phyloP scores from a whole-genome alignment of 2,797 vertebrate genomes.

The Graptemys geographica region DNA sequence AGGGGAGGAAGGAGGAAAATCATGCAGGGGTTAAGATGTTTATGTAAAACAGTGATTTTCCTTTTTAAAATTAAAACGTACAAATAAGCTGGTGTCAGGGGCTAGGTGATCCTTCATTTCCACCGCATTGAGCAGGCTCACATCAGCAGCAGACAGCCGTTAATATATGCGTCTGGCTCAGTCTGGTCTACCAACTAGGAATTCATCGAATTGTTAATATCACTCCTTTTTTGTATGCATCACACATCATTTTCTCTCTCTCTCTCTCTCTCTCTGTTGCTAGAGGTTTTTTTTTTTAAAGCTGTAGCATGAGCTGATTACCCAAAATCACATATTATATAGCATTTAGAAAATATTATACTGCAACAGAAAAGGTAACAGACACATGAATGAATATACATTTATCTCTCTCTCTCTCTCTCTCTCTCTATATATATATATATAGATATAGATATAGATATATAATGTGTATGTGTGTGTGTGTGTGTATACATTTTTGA shows the following conservation, averaged over 20 bases:
- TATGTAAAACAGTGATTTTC: slow-evolving; percentile 80
- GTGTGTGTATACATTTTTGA: background rate
- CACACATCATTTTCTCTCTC: slow-evolving; percentile 78
- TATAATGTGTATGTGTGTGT: background rate
- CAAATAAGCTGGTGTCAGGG: slow-evolving; percentile 83
- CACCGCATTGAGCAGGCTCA: slow-evolving; percentile 89
- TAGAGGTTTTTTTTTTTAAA: slow-evolving; percentile 79
- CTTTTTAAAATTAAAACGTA: slow-evolving; percentile 82
- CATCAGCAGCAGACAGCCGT: slow-evolving; percentile 91
- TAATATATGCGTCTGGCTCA: slow-evolving; percentile 98
- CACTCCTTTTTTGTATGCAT: slow-evolving; percentile 86
- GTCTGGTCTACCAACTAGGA: slow-evolving; percentile 90
- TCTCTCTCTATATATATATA: background rate
- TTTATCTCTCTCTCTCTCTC: too few relatives aligned
- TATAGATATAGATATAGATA: background rate
- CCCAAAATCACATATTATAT: slow-evolving; percentile 86
- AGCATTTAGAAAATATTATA: slow-evolving; percentile 75
- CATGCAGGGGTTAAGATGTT: slow-evolving; percentile 68
- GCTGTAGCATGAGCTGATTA: slow-evolving; percentile 89
- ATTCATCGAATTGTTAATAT: slow-evolving; percentile 90
- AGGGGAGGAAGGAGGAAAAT: slow-evolving; percentile 62
- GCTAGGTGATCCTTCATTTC: slow-evolving; percentile 91
- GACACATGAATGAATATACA: slow-evolving; percentile 7
- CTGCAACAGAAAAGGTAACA: slow-evolving; percentile 25
- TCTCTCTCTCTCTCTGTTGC: slow-evolving; percentile 82